phyloP scores from a whole-genome alignment of 2,797 vertebrate genomes.

The Acanthurus leucopareius region DNA sequence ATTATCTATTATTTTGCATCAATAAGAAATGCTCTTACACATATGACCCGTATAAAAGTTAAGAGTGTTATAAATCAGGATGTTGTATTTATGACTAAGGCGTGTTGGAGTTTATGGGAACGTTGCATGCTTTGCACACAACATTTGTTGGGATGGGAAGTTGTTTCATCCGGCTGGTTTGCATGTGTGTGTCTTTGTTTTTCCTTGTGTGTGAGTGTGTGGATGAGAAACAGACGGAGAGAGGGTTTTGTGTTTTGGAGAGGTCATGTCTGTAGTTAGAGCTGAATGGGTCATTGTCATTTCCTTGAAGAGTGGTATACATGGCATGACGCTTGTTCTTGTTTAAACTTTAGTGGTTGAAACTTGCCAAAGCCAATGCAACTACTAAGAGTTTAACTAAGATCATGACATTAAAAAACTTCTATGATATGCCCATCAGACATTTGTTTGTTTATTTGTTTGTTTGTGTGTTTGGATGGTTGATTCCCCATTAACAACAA shows the following conservation, averaged over 20 bases:
- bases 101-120: background rate
- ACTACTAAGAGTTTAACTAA: slow-evolving; percentile 10
- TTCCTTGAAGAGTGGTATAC: slow-evolving; percentile 6
- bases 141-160: slow-evolving; percentile 17
- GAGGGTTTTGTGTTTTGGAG: slow-evolving; percentile 20
- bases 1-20: background rate
- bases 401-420: background rate
- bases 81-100: background rate
- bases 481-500: background rate
- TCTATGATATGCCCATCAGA: background rate
- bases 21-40: background rate
- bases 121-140: background rate
- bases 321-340: slow-evolving; percentile 7
- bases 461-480: background rate
- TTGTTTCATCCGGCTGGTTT: slow-evolving; percentile 20
- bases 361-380: slow-evolving; percentile 6
- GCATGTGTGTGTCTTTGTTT: slow-evolving; percentile 2
- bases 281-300: slow-evolving; percentile 16
- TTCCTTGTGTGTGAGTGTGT: no score
- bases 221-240: background rate
- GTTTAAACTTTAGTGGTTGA: slow-evolving; percentile 12
- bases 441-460: background rate
- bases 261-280: slow-evolving; percentile 24
- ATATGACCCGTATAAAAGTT: slow-evolving; percentile 40
- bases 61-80: background rate